Evolutionary conservation across 2,113 vertebrate genomes (phyloP), one percentile per base, ranked within the genome.

Genomic region (Anas platyrhynchos): DNA sequence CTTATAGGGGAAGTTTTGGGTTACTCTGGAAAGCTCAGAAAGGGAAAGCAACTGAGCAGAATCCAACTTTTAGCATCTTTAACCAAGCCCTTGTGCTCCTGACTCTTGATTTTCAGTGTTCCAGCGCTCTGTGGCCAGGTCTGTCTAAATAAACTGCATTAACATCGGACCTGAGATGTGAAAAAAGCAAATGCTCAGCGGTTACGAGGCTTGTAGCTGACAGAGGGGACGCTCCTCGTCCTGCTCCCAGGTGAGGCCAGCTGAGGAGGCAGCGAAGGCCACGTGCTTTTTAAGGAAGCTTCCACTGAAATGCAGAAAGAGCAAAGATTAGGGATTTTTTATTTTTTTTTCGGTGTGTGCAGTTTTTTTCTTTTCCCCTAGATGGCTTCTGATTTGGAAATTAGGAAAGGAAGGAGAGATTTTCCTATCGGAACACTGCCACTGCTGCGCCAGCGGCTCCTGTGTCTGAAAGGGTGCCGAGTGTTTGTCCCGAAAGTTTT

Each of bases 401-500:
- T 62, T 25, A 6, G 5, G 69, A 68, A 31, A 29, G 41, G 92
- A 91, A 96, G 63, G 88, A 86, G 54, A 89, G 43, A 56, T 86
- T 91, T 81, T 86, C 93, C 75, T 75, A 5, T 84, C 80, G 55
- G 59, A 46, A 18, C 78, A 18, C 87, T 93, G 93, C 41, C 88
- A 89, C 88, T 27, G 10, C 21, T 16, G 54, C 93, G 81, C 86
- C 81, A 79, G 6, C 11, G 56, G 56, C 78, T 58, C 55, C 84
- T 58, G 38, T 2, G 14, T 43, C 81, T 50, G 67, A 25, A 83
- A 73, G 84, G 91, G 89, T 8, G 11, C 89, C 15, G 66, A 27
- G 74, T 66, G 87, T 84, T 96, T 96, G 97, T 91, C 97, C 92
- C 93, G 86, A 43, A 91, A 83, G 87, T 87, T 97, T 86, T 82